Conservation (phyloP, 2,797 vertebrate species). For the Syncerus caffer region DNA sequence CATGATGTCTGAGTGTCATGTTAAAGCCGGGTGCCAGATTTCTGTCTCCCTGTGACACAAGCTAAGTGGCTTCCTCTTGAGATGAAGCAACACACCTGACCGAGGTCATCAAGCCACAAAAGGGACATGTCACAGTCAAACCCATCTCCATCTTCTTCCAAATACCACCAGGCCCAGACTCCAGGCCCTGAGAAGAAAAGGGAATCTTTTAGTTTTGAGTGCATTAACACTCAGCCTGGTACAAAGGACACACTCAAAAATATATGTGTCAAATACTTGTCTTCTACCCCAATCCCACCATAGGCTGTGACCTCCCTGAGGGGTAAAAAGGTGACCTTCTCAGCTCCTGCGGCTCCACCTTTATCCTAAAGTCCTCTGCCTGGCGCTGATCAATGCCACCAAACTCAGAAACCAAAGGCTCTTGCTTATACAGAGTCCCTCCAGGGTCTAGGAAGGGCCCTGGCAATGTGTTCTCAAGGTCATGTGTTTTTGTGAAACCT, state of each 20-base stretch:
- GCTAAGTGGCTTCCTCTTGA: background rate
- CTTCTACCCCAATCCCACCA: background rate
- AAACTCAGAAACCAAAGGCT: background rate
- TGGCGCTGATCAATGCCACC: accelerated
- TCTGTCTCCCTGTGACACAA: background rate
- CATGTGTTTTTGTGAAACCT: background rate
- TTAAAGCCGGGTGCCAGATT: background rate
- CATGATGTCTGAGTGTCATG: accelerated
- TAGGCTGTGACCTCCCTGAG: background rate
- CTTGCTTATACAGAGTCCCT: background rate
- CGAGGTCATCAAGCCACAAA: background rate
- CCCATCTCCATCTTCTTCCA: background rate
- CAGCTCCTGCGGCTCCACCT: background rate
- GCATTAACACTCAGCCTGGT: background rate
- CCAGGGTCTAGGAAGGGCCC: background rate
- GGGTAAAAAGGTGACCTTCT: background rate
- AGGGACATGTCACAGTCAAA: background rate
- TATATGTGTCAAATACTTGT: background rate
- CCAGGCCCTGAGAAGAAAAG: background rate
- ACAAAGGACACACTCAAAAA: background rate
- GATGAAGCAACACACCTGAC: background rate
- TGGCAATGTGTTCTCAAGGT: background rate
- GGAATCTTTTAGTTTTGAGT: background rate
- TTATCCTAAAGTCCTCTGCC: accelerated
- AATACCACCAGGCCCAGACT: background rate